These are phyloP conservation scores for Aspidoscelis tigris DNA, from an alignment of 2,113 vertebrate species.

Conservation along the genomic window DNA sequence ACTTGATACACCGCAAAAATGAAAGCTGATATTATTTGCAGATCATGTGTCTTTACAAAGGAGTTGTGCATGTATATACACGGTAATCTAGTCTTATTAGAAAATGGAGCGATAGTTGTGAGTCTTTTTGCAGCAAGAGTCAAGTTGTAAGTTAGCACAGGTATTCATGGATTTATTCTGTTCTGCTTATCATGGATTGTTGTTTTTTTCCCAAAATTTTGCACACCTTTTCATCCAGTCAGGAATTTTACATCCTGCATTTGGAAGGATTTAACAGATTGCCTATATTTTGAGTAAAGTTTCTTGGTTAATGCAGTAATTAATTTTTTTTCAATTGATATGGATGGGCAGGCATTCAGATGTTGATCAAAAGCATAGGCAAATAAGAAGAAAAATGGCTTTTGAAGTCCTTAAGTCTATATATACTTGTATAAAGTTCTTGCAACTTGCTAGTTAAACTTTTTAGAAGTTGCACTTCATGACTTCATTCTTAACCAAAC, in stretches of 20 bases:
- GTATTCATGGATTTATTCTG: background rate
- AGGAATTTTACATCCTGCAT: background rate
- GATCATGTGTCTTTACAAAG: background rate
- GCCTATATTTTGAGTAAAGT: background rate
- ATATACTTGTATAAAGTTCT: background rate
- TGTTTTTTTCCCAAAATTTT: background rate
- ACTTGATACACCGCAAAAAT: background rate
- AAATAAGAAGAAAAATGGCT: background rate
- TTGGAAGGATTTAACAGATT: background rate
- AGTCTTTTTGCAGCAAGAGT: background rate
- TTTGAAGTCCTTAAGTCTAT: background rate
- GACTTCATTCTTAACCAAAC: constrained; percentile 2
- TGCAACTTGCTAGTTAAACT: background rate
- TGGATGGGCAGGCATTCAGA: background rate
- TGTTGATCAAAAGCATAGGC: background rate
- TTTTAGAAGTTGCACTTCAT: constrained; percentile 29
- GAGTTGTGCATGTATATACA: background rate
- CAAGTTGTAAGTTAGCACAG: no score
- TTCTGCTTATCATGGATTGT: background rate
- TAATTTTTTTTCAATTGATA: background rate
- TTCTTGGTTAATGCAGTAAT: background rate
- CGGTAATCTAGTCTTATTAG: constrained; percentile 12
- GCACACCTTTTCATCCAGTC: background rate
- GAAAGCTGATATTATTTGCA: background rate
- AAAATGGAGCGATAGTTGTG: background rate